phyloP scores from a whole-genome alignment of 2,888 invertebrate species.

The Drosophila demipolita region DNA sequence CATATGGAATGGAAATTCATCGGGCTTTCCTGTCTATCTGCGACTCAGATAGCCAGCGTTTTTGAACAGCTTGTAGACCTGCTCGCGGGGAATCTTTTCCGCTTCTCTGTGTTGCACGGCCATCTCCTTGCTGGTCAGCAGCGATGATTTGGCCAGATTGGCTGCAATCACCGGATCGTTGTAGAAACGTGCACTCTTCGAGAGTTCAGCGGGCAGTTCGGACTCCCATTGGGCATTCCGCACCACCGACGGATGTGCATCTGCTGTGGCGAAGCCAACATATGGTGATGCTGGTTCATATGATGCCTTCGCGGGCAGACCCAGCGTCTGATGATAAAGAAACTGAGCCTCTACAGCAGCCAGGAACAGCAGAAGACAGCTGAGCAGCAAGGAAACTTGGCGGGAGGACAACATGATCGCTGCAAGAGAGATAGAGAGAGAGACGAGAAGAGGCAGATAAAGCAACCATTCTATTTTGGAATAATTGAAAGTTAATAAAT shows the following conservation, averaged over 20 bases:
- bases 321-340: constrained; percentile 71
- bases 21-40: constrained; percentile 53
- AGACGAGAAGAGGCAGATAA: constrained; percentile 18
- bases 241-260: constrained; percentile 90
- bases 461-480: constrained; percentile 39
- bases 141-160: constrained; percentile 91
- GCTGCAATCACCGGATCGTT: constrained; percentile 91
- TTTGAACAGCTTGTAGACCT: constrained; percentile 91
- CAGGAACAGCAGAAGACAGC: constrained; percentile 41
- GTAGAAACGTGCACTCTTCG: constrained; percentile 88
- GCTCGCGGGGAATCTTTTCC: constrained; percentile 91
- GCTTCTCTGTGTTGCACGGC: constrained; percentile 92
- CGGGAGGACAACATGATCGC: constrained; percentile 57
- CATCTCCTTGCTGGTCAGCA: constrained; percentile 91
- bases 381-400: constrained; percentile 48
- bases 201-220: constrained; percentile 89
- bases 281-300: constrained; percentile 59
- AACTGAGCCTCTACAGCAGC: constrained; percentile 66
- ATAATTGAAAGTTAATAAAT: constrained; percentile 62
- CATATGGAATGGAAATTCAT: constrained; percentile 59
- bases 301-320: constrained; percentile 33
- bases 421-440: constrained; percentile 28
- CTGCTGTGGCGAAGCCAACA: constrained; percentile 71
- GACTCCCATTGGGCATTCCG: constrained; percentile 90
- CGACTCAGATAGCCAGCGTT: constrained; percentile 87